phyloP scores from a whole-genome alignment of 2,113 vertebrate species.

The Anguilla rostrata region DNA sequence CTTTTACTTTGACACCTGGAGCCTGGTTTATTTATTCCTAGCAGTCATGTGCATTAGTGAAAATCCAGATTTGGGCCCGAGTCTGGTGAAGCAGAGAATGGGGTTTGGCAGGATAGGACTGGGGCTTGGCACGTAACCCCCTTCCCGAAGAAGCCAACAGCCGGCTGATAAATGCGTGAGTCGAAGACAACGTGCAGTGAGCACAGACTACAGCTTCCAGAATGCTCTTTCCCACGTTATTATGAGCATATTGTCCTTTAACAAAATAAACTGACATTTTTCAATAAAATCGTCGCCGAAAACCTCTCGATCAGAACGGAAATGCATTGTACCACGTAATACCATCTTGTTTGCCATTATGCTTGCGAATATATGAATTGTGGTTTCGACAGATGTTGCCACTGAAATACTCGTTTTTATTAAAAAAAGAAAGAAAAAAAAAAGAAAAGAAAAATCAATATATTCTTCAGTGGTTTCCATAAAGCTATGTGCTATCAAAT shows the following conservation, averaged over 20 bases:
- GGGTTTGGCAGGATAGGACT: constrained; percentile 12
- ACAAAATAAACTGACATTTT: not conserved
- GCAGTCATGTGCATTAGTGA: not conserved
- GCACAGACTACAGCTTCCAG: not conserved
- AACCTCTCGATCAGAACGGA: not conserved
- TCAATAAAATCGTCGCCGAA: not conserved
- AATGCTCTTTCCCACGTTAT: constrained; percentile 1
- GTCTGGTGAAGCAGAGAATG: not conserved
- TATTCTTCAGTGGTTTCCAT: not conserved
- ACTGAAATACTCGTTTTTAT: not conserved
- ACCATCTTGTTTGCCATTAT: not conserved
- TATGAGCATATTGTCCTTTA: not conserved
- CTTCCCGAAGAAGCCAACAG: not conserved
- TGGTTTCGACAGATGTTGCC: not conserved
- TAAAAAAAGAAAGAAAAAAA: no score
- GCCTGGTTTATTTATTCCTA: constrained; percentile 7
- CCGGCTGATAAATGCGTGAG: constrained; percentile 6
- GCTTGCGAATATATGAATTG: not conserved
- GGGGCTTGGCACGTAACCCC: constrained; percentile 22
- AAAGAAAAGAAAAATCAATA: not conserved
- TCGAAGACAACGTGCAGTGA: not conserved
- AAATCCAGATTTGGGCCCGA: not conserved
- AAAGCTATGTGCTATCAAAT: not conserved
- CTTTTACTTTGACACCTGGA: constrained; percentile 21
- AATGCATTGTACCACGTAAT: not conserved